A percentile compares a stretch with the other conserved stretches of the same genome.
These are phyloP conservation scores for Ophioninae sp. DNA, from an alignment of 2,888 invertebrate species.

Conservation along the genomic window DNA sequence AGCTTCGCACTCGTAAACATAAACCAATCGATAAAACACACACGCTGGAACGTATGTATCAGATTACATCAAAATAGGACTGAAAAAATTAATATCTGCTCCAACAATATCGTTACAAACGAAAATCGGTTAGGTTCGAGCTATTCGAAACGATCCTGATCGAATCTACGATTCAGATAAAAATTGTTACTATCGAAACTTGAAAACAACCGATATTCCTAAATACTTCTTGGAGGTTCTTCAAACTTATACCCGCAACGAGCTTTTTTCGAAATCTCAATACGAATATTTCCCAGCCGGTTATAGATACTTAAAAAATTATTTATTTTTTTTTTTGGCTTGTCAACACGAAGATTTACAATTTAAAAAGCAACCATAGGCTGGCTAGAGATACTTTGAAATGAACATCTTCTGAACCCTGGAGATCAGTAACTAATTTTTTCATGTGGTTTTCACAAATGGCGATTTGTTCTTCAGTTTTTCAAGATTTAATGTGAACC, in stretches of 20 bases:
- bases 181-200: background rate
- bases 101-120: too few relatives aligned
- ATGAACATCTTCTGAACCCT: background rate
- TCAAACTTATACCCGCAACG: background rate
- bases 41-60: background rate
- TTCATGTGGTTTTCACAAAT: background rate
- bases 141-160: background rate
- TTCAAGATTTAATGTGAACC: background rate
- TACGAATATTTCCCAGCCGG: background rate
- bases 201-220: background rate
- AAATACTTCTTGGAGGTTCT: background rate
- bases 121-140: background rate
- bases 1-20: slow-evolving; percentile 76
- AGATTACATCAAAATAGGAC: too few relatives aligned
- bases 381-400: background rate
- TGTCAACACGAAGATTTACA: background rate
- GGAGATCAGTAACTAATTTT: background rate
- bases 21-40: background rate
- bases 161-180: background rate
- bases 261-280: background rate
- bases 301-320: background rate
- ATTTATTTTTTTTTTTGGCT: background rate
- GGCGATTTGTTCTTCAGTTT: background rate
- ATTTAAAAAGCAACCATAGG: background rate
- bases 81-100: too few relatives aligned